Evolutionary conservation across 2,113 vertebrate genomes (phyloP).

Genomic region (Podiceps cristatus): DNA sequence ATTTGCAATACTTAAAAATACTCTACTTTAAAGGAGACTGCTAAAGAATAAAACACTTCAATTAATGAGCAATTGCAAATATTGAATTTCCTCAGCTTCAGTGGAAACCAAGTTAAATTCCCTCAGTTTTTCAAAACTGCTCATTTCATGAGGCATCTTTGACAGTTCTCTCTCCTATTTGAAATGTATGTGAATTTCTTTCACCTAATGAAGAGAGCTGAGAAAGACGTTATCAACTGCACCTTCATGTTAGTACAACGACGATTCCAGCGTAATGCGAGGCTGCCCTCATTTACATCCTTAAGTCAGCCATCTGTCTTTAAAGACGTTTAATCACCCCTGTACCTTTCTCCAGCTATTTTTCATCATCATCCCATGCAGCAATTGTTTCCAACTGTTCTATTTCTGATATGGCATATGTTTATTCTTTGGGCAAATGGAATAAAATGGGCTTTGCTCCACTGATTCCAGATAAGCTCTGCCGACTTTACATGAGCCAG

Average conservation of each 20-base stretch:
- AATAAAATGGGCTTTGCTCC: background rate
- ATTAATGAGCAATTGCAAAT: background rate
- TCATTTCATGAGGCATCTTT: background rate
- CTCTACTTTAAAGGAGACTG: background rate
- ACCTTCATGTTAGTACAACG: background rate
- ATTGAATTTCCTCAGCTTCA: background rate
- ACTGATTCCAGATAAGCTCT: background rate
- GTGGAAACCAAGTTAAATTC: background rate
- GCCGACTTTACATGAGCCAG: background rate
- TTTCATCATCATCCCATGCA: background rate
- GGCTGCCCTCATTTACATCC: background rate
- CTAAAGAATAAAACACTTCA: background rate
- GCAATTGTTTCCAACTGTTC: background rate
- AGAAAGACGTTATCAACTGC: background rate
- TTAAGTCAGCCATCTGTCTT: background rate
- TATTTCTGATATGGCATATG: background rate
- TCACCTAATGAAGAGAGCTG: background rate
- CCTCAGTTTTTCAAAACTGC: background rate
- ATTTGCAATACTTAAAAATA: background rate
- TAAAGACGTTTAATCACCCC: background rate
- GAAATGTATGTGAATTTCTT: accelerated
- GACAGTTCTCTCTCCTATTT: background rate
- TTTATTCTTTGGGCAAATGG: background rate
- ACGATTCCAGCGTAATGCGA: background rate
- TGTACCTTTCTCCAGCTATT: background rate